These are phyloP conservation scores for Empidonax traillii DNA, from an alignment of 2,113 vertebrate genomes.

Conservation along the genomic window DNA sequence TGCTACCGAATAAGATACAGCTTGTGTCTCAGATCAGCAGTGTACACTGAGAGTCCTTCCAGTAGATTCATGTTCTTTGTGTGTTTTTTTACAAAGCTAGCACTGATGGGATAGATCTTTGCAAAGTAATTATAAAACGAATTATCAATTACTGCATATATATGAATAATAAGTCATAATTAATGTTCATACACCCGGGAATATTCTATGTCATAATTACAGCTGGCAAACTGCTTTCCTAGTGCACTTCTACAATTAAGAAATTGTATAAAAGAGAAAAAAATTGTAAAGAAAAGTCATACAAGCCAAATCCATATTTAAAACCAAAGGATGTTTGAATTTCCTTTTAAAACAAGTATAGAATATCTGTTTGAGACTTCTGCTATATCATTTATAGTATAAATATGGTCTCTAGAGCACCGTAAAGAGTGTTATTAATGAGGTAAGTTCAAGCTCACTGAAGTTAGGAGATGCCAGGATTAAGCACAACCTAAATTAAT, in stretches of 20 bases:
- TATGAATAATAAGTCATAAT: slow-evolving; percentile 9
- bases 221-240: neutral
- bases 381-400: neutral
- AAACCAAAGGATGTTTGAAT: neutral
- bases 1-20: neutral
- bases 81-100: neutral
- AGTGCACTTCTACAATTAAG: neutral
- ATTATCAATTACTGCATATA: neutral
- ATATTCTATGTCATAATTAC: neutral
- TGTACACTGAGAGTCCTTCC: neutral
- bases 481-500: neutral
- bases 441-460: neutral
- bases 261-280: neutral
- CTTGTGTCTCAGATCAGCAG: neutral
- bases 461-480: neutral
- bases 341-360: neutral
- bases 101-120: neutral
- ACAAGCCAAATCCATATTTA: neutral
- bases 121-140: neutral
- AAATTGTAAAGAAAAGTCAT: neutral
- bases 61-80: neutral
- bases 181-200: neutral
- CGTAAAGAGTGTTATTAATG: neutral
- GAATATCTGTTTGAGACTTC: neutral
- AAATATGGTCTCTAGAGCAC: neutral